These are phyloP conservation scores for Neosilurus mollespiculum DNA, from an alignment of 2,797 vertebrate genomes.

Conservation along the genomic window DNA sequence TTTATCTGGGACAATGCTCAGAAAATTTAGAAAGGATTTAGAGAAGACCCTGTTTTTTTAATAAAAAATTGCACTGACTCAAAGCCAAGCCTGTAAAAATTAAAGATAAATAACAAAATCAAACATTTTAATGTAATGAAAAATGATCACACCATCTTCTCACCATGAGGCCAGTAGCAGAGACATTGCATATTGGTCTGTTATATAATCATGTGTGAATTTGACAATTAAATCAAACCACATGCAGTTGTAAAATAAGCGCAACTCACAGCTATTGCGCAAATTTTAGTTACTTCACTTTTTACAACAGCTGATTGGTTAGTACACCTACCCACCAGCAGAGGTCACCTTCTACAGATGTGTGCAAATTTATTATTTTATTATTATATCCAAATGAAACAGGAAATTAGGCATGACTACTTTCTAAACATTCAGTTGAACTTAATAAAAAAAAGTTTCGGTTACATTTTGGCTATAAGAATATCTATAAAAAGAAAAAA, in stretches of 20 bases:
- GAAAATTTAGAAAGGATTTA: not conserved
- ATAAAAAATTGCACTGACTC: not conserved
- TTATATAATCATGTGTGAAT: not conserved
- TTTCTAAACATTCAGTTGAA: not conserved
- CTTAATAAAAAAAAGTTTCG: not conserved
- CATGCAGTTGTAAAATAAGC: not conserved
- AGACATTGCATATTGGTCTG: not conserved
- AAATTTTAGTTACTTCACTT: not conserved
- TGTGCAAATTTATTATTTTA: not conserved
- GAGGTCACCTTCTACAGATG: not conserved
- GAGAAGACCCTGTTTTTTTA: not conserved
- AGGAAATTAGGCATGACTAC: not conserved
- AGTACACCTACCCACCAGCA: not conserved
- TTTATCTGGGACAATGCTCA: not conserved
- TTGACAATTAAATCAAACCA: not conserved
- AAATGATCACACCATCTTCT: not conserved
- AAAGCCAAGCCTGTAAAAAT: not conserved
- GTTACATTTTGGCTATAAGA: not conserved
- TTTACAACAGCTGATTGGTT: not conserved
- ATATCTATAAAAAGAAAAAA: no score
- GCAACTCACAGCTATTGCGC: not conserved
- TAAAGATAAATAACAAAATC: not conserved
- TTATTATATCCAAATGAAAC: not conserved
- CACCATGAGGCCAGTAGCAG: not conserved
- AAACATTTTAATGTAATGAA: not conserved